Evolutionary conservation across 2,888 invertebrate genomes (phyloP), one percentile per base, ranked within the genome.

Genomic region (Andrena flavipes): DNA sequence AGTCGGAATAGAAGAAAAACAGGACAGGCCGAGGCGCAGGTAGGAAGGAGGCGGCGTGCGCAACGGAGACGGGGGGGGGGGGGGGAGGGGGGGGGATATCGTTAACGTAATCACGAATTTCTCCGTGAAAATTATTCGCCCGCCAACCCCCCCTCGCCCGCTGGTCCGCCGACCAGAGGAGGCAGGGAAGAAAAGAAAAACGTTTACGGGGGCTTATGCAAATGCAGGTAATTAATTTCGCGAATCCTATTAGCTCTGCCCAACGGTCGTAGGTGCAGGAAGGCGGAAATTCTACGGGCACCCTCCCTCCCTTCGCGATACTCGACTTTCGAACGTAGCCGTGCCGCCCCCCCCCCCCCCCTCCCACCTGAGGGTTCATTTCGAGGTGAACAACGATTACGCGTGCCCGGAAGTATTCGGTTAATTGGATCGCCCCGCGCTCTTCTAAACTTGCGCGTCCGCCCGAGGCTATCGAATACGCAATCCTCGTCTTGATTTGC

Each of bases 151-250:
- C 75, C 69, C 33, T 70, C 48, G 75, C 59, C 49, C 67, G 42
- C 68, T 5, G 42, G 73, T 48, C 23, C 63, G 51, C 20, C 67
- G 29, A 67, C 63, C 63, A 74, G 71, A 62, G 60, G 72, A 72
- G 71, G 69, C 60, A 70, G 74, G 81, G 73, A 84, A 83, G 80
- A 85, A 87, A 87, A 85, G 89, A 88, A 90, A 84, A 87, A 89
- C 87, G 87, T 90, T 90, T 88, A 89, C 88, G 87, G 83, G 87
- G 86, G 92, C 90, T 92, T 91, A 92, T 92, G 92, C 90, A 92
- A 92, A 92, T 92, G 90, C 87, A 89, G 88, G 90, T 92, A 92
- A 92, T 92, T 92, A 91, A 92, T 92, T 92, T 92, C 88, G 88
- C 86, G 90, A 91, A 92, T 92, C 91, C 92, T 91, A 92, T 92